Evolutionary conservation across 2,888 invertebrate species (phyloP).

Genomic region (Lathronympha strigana): DNA sequence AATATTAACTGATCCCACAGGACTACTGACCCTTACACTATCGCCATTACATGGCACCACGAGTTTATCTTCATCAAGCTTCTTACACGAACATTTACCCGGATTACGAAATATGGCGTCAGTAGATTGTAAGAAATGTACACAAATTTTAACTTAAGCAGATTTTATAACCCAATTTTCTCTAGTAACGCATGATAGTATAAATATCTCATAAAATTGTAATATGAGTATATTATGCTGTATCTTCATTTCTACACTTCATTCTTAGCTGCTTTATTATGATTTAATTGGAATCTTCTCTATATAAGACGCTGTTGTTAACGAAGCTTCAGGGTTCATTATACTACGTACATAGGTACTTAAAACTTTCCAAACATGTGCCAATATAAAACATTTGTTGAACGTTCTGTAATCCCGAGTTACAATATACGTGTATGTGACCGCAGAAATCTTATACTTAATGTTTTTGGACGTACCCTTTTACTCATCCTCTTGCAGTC

Average conservation of each 20-base stretch:
- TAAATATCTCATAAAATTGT: background rate
- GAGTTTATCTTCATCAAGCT: slow-evolving; percentile 64
- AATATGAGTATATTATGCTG: background rate
- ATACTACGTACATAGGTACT: too few species aligned
- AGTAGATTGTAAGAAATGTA: slow-evolving; percentile 19
- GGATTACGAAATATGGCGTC: slow-evolving; percentile 30
- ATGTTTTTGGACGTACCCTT: slow-evolving; percentile 11
- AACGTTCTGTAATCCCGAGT: slow-evolving; percentile 2
- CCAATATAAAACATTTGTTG: background rate
- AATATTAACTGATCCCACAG: slow-evolving; percentile 56
- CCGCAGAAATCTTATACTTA: slow-evolving; percentile 17
- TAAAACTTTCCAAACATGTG: background rate
- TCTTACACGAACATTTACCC: slow-evolving; percentile 39
- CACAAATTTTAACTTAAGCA: background rate
- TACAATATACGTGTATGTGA: too few species aligned
- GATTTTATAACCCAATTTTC: slow-evolving; percentile 1
- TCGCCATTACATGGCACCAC: slow-evolving; percentile 53
- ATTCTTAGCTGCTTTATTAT: background rate
- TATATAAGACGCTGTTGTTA: background rate
- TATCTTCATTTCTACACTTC: background rate
- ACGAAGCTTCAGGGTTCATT: slow-evolving; percentile 4
- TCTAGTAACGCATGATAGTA: background rate
- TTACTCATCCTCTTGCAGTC: slow-evolving; percentile 26
- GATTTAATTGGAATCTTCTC: background rate
- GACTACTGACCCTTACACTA: slow-evolving; percentile 54